Evolutionary conservation across 2,888 invertebrate species (phyloP), one percentile per base, ranked within the genome.

Genomic region (Melipona bicolor): DNA sequence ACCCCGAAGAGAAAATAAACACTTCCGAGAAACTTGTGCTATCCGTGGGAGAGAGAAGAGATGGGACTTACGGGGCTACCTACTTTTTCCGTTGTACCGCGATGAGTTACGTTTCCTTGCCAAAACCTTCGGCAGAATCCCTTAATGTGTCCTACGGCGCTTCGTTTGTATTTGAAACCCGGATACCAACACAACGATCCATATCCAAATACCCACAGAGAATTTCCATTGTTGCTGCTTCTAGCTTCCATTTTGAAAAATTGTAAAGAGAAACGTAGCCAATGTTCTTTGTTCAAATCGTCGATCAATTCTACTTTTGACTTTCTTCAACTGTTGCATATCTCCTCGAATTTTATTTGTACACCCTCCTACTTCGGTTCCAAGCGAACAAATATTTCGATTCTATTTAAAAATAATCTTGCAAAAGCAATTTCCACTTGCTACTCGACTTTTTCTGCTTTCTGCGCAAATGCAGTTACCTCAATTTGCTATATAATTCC

Each of bases 181-280:
- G 98, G 98, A 95, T 98, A 96, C 99, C 99, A 99, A 95, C 99
- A 98, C 71, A 99, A 95, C 0, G 98, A 99, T 5, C 99, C 99
- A 92, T 99, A 99, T 0, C 99, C 99, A 93, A 99, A 99, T 49
- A 99, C 96, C 98, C 98, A 99, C 93, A 97, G 94, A 32, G 68
- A 81, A 49, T 83, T 77, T 3, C 65, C 74, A 24, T 77, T 71
- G 27, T 69, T 68, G 65, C 54, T 68, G 65, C 59, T 74, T 13
- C 32, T 50, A 27, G 54, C 49, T 5, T 81, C 87, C 88, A 88
- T 88, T 19, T 78, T 65, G 0, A 24, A 19, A 0, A 27, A 17
- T 49, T 4, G 32, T 19, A 2, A 2, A 11, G 9, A 49, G 54
- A 32, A 11, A 19, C 13, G 27, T 27, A 5, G 17, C 3, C 17